Conservation (phyloP, 2,888 invertebrate genomes). For the Eilema caniola region DNA sequence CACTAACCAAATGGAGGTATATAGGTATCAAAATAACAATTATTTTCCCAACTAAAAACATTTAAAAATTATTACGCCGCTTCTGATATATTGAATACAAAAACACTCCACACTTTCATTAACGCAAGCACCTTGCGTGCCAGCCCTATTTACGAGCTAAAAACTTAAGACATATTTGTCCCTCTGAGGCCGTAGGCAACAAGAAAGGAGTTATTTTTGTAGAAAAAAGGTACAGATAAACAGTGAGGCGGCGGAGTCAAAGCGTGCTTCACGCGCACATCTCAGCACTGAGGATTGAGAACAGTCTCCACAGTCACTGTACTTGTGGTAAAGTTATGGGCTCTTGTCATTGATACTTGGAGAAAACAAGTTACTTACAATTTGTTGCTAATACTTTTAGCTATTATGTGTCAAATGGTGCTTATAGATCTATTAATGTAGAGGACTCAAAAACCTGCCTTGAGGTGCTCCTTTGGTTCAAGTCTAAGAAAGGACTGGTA, state of each 20-base stretch:
- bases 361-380: slow-evolving; percentile 9
- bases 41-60: background rate
- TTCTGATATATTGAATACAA: background rate
- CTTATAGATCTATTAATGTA: background rate
- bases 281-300: slow-evolving; percentile 12
- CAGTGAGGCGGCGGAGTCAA: slow-evolving; percentile 60
- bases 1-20: background rate
- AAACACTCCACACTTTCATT: slow-evolving; percentile 9
- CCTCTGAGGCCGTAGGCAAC: slow-evolving; percentile 43
- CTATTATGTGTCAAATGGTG: background rate
- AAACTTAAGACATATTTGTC: slow-evolving; percentile 56
- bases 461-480: background rate
- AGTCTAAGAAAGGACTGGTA: too few relatives aligned
- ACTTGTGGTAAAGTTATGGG: slow-evolving; percentile 17
- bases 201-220: slow-evolving; percentile 66
- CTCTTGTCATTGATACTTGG: slow-evolving; percentile 15
- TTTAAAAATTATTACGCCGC: background rate
- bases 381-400: background rate
- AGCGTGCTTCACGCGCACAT: slow-evolving; percentile 38
- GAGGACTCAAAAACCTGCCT: background rate
- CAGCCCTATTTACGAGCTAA: slow-evolving; percentile 50
- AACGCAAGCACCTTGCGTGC: slow-evolving; percentile 10
- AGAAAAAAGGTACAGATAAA: slow-evolving; percentile 60
- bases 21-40: background rate
- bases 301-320: slow-evolving; percentile 3